Percentiles rank a stretch among this genome's conserved stretches.
phyloP scores from a whole-genome alignment of 2,113 vertebrate genomes.

The Odocoileus hemionus region DNA sequence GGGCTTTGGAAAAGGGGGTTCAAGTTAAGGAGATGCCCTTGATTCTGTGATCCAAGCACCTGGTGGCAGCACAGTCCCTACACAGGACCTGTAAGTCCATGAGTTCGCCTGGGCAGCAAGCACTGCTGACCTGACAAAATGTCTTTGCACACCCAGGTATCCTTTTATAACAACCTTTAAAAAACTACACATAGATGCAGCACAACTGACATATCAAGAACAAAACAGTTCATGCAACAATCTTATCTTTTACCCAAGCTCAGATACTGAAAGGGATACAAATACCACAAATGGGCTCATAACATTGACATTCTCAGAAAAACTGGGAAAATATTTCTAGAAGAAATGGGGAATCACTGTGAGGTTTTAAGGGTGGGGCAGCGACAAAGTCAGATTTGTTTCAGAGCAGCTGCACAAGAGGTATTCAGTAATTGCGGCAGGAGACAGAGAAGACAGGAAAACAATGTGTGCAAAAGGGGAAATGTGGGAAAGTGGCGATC shows the following conservation, averaged over 20 bases:
- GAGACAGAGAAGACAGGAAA: not conserved
- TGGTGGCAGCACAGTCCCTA: not conserved
- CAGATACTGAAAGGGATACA: not conserved
- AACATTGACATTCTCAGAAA: not conserved
- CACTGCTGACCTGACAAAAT: not conserved
- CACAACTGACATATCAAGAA: too few relatives aligned
- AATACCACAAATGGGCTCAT: not conserved
- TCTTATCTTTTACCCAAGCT: too few relatives aligned
- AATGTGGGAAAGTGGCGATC: rapidly evolving
- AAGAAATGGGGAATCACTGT: not conserved
- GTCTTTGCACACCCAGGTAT: not conserved
- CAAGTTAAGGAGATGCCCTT: not conserved
- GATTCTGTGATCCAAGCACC: not conserved
- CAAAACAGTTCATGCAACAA: not conserved
- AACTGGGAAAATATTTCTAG: not conserved
- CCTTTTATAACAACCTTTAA: not conserved
- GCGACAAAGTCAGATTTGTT: too few relatives aligned
- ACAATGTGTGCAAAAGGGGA: not conserved
- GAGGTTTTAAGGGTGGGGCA: not conserved
- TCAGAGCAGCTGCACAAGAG: too few relatives aligned
- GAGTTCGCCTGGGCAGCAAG: not conserved
- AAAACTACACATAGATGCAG: not conserved
- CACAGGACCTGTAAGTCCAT: rapidly evolving
- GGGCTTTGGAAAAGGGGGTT: not conserved
- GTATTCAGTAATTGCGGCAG: rapidly evolving